Percentiles rank a stretch among this genome's conserved stretches.
Conservation (phyloP, 2,888 invertebrate species). For the Corbicula japonica region DNA sequence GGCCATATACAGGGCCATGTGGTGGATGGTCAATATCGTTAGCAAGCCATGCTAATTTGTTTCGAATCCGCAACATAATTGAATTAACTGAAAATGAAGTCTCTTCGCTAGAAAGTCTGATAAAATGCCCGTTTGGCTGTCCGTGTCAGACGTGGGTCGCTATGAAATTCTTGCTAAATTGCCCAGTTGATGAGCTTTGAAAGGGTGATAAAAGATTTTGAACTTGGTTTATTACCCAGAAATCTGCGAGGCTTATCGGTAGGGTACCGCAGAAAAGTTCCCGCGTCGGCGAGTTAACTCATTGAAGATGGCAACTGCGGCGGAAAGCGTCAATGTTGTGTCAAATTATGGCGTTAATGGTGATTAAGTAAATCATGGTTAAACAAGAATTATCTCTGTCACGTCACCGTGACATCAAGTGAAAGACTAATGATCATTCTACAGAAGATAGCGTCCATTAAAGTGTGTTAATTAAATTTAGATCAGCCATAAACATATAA, state of each 20-base stretch:
- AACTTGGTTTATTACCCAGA: constrained; percentile 22
- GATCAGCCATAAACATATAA: no score
- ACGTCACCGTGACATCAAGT: constrained; percentile 48
- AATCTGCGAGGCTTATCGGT: constrained; percentile 47
- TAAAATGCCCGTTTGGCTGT: constrained; percentile 28
- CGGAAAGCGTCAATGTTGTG: constrained; percentile 46
- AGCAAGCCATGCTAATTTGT: constrained; percentile 50
- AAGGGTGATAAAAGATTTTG: constrained; percentile 59
- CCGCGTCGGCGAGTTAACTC: constrained; percentile 25
- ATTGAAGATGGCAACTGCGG: constrained; percentile 16
- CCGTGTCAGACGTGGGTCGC: constrained; percentile 28
- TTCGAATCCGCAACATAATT: constrained; percentile 53
- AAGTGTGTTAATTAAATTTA: constrained; percentile 1
- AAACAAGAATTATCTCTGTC: constrained; percentile 55
- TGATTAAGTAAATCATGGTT: constrained; percentile 60
- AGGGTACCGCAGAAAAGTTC: constrained; percentile 35
- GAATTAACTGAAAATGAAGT: constrained; percentile 54
- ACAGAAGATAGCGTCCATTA: constrained; percentile 8
- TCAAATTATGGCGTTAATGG: constrained; percentile 48
- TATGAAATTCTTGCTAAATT: constrained; percentile 55
- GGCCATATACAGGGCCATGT: constrained; percentile 42
- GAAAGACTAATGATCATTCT: constrained; percentile 39
- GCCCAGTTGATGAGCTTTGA: constrained; percentile 49
- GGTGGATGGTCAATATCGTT: constrained; percentile 42
- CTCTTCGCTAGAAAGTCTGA: constrained; percentile 20